A percentile compares a stretch with the other conserved stretches of the same genome.
Conservation (phyloP, 2,888 invertebrate species). For the Embidobia sp. region DNA sequence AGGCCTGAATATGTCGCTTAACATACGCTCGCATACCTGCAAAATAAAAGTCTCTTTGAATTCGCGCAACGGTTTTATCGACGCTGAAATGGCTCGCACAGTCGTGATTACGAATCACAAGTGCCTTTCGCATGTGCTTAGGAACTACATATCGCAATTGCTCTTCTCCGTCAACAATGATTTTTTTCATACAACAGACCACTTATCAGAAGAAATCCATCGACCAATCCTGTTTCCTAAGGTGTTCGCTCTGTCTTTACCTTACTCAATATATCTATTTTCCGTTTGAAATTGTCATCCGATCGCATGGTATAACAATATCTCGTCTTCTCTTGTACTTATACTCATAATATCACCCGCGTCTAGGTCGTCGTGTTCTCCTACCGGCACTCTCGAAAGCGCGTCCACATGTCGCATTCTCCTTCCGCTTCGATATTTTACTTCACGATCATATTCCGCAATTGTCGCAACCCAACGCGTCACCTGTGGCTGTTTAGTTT, state of each 20-base stretch:
- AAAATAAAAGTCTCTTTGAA: conserved; percentile 36
- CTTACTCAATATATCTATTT: background rate
- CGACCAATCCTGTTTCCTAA: background rate
- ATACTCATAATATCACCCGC: background rate
- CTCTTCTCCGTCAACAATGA: background rate
- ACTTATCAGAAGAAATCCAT: background rate
- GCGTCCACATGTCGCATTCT: conserved; percentile 65
- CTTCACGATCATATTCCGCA: conserved; percentile 38
- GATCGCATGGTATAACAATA: background rate
- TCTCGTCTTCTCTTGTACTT: background rate
- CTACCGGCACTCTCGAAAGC: conserved; percentile 49
- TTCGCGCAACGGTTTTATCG: conserved; percentile 16
- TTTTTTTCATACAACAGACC: conserved; percentile 1
- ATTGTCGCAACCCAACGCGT: conserved; percentile 61
- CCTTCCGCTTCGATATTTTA: conserved; percentile 55
- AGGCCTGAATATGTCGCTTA: conserved; percentile 5
- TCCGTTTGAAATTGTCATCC: background rate
- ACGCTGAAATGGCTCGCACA: conserved; percentile 38
- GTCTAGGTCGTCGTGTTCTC: background rate
- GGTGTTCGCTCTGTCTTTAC: background rate
- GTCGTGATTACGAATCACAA: conserved; percentile 14
- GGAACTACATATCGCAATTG: conserved; percentile 13
- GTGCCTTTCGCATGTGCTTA: conserved; percentile 28
- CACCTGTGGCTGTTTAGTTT: conserved; percentile 58
- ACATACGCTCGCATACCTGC: conserved; percentile 15